Evolutionary conservation across 2,113 vertebrate genomes (phyloP), one percentile per base, ranked within the genome.

Genomic region (Copsychus sechellarum): DNA sequence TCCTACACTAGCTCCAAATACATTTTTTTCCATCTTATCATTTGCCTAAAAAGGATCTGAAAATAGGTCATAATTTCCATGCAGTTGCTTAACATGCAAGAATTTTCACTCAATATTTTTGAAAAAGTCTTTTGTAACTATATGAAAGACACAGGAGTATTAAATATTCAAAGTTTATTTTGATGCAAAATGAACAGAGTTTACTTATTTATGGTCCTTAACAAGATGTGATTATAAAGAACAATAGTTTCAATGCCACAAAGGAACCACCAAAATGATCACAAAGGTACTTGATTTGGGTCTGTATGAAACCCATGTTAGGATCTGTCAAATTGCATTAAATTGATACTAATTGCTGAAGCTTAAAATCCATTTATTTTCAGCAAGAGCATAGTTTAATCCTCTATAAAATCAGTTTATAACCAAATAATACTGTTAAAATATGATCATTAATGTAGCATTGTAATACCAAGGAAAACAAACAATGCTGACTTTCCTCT

Each of bases 331-430:
- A 79, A 90, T 91, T 61, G 83, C 50, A 96, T 96, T 88, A 91
- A 45, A 70, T 95, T 78, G 90, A 33, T 60, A 38, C 92, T 93
- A 84, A 94, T 72, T 96, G 54, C 34, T 96, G 89, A 96, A 96
- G 65, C 86, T 88, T 67, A 85, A 96, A 97, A 95, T 92, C 81
- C 53, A 79, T 83, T 96, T 96, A 82, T 90, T 94, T 74, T 94
- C 71, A 79, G 29, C 50, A 93, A 93, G 47, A 93, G 53, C 18
- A 2, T 77, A 57, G 51, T 54, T 95, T 96, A 85, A 90, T 81
- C 89, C 61, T 80, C 56, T 88, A 70, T 48, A 94, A 91, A 94
- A 91, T 95, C 28, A 3, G 64, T 69, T 92, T 69, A 80, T 72
- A 88, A 66, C 12, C 47, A 92, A 97, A 92, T 60, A 97, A 74